Evolutionary conservation across 1,140 invertebrate genomes (phyloP), one percentile per base, ranked within the genome.

Genomic region (Pseudomyrmex dendroicus): DNA sequence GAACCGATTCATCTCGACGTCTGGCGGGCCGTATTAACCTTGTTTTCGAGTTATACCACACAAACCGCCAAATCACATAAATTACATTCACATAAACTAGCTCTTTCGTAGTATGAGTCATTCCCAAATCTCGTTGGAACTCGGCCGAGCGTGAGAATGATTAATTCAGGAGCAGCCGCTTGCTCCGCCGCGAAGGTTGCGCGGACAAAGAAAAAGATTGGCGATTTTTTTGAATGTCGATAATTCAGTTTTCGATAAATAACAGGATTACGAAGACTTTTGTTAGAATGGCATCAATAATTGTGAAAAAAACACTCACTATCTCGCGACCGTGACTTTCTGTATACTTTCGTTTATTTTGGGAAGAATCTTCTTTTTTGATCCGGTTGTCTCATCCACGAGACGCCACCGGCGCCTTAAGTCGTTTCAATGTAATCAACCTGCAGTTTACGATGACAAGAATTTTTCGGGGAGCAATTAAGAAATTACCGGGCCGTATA

Each of bases 401-500:
- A 77, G 80, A 88, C 67, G 74, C 82, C 83, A 67, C 62, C 82
- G 89, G 89, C 91, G 92, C 91, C 90, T 89, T 70, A 48, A 73
- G 83, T 64, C 73, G 73, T 89, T 89, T 89, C 86, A 87, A 89
- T 89, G 88, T 89, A 92, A 93, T 93, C 92, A 92, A 91, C 86
- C 89, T 87, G 86, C 90, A 92, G 85, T 93, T 94, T 93, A 93
- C 91, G 92, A 93, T 93, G 93, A 93, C 92, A 93, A 92, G 93
- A 93, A 93, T 94, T 94, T 86, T 92, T 93, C 89, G 89, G 89
- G 73, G 85, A 89, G 91, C 92, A 93, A 94, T 94, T 94, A 94
- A 94, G 93, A 94, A 94, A 94, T 94, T 94, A 94, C 93, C 92
- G 85, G 89, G 84, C 90, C 93, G 91, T 94, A 94, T 94, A 94